A percentile compares a stretch with the other conserved stretches of the same genome.
Conservation (phyloP, 2,113 vertebrate species). For the Gambusia holbrooki region DNA sequence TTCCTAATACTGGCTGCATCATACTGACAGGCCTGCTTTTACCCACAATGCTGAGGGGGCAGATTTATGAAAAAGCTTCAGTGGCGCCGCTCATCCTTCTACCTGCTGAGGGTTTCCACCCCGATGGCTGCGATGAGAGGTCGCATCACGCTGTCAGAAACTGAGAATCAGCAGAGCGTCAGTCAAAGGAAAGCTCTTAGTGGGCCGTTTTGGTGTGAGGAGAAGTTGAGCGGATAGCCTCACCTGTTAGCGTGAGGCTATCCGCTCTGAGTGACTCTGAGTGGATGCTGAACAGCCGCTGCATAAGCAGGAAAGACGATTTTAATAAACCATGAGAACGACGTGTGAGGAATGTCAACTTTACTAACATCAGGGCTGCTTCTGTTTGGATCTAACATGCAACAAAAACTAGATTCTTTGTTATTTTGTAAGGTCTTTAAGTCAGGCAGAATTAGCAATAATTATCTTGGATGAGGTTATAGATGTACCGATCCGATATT, state of each 20-base stretch:
- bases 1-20: slow-evolving; percentile 75
- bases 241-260: background rate
- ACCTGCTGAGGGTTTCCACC: background rate
- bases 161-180: slow-evolving; percentile 38
- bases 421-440: background rate
- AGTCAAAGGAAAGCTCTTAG: slow-evolving; percentile 16
- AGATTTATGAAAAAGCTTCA: slow-evolving; percentile 35
- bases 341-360: background rate
- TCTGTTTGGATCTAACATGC: background rate
- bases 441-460: too few species aligned
- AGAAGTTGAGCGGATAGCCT: background rate
- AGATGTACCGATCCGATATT: too few species aligned
- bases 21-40: slow-evolving; percentile 77
- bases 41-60: slow-evolving; percentile 56
- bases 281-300: background rate
- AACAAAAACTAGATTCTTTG: background rate
- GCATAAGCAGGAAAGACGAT: background rate
- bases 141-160: slow-evolving; percentile 36
- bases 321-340: background rate
- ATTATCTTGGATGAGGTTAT: background rate
- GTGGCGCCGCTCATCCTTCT: slow-evolving; percentile 50
- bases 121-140: background rate
- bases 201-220: background rate
- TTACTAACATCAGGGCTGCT: accelerated
- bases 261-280: too few species aligned